Evolutionary conservation across 1,140 invertebrate species (phyloP), one percentile per base, ranked within the genome.

Genomic region (Drosophila erecta): DNA sequence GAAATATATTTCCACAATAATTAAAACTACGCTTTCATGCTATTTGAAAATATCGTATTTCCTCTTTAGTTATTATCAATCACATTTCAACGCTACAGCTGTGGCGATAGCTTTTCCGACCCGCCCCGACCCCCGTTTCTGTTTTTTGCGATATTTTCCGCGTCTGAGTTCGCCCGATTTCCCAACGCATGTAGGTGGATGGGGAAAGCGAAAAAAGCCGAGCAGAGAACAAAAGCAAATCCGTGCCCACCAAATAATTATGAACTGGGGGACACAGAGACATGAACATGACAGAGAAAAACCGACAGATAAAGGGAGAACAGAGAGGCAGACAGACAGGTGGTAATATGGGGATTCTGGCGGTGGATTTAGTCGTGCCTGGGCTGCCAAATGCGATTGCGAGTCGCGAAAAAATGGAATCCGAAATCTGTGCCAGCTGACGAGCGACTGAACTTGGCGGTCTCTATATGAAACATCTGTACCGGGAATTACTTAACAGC

Each of bases 301-400:
- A 37, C 66, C 66, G 41, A 24, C 24, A 47, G 40, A 56, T 33
- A 33, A 14, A 10, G 17, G 10, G 24, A 38, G 35, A 35, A 24
- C 14, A 61, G 30, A 40, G 22, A 20, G 51, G 49, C 50, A 53
- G 62, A 43, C 57, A 37, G 69, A 57, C 67, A 77, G 81, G 77
- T 81, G 81, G 79, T 78, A 53, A 60, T 59, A 47, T 56, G 67
- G 62, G 64, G 62, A 71, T 14, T 35, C 61, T 64, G 30, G 77
- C 67, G 37, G 74, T 56, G 64, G 79, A 79, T 85, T 86, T 86
- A 87, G 83, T 85, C 49, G 81, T 81, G 62, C 74, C 69, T 80
- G 62, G 77, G 72, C 55, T 64, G 80, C 76, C 81, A 66, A 76
- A 66, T 72, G 50, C 79, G 43, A 64, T 55, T 62, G 44, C 49